Base-by-base conservation (phyloP, 2,888 invertebrate species). In the Eretmocerus hayati region DNA sequence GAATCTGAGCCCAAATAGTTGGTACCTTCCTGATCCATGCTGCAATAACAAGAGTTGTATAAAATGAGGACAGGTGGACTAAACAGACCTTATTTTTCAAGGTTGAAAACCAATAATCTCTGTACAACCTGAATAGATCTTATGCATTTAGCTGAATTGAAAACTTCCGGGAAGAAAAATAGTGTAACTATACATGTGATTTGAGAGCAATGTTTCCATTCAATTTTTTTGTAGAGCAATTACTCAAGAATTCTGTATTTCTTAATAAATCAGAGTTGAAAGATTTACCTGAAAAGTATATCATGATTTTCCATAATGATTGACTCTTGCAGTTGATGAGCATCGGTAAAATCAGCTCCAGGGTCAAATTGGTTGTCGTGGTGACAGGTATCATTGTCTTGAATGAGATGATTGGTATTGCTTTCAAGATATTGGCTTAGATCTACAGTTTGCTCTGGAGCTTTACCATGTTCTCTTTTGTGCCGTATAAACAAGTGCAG, bases 401-500 rank as follows among this genome's bases (percentile, higher is more conserved):
- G 60, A 37, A 65, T 60, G 23, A 62, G 52, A 21, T 59, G 62
- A 53, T 53, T 61, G 32, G 66, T 62, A 23, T 64, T 61, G 42
- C 56, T 64, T 16, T 63, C 64, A 53, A 70, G 59, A 59, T 67
- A 71, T 43, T 65, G 67, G 55, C 62, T 65, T 53, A 70, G 56
- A 57, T 71, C 67, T 40, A 70, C 63, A 1, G 64, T 61, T 53
- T 68, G 60, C 23, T 69, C 67, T 54, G 63, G 62, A 33, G 64
- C 54, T 50, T 67, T 69, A 31, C 60, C 57, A 43, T 73, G 71
- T 30, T 71, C 69, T 46, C 73, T 74, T 67, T 84, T 84, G 66
- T 84, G 84, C 39, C 73, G 66, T 46, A 83, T 64, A 65, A 84
- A 84, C 48, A 74, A 59, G 47, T 75, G 66, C 53, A 84, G 67